These are phyloP conservation scores for Chaenogobius annularis DNA, from an alignment of 2,113 vertebrate genomes.

Conservation along the genomic window DNA sequence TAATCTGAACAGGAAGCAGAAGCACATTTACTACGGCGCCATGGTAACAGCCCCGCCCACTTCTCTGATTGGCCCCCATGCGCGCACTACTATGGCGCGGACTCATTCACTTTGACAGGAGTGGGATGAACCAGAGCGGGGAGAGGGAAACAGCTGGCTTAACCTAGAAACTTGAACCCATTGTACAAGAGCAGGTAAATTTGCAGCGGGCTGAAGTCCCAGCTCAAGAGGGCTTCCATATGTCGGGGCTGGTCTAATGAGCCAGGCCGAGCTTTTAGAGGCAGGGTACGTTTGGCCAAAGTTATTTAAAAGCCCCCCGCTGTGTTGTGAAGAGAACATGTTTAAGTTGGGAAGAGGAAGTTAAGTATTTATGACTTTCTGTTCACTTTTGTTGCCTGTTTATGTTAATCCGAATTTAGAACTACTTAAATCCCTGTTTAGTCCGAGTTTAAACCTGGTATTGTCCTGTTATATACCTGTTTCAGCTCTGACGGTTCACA, in stretches of 20 bases:
- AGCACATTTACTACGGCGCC: slow-evolving; percentile 30
- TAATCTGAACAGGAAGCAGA: slow-evolving; percentile 23
- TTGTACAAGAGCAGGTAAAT: slow-evolving; percentile 7
- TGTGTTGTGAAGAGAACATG: slow-evolving; percentile 30
- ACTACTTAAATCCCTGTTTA: not conserved
- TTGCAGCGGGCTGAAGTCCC: slow-evolving; percentile 13
- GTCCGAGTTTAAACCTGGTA: not conserved
- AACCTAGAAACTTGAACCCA: slow-evolving; percentile 30
- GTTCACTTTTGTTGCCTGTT: not conserved
- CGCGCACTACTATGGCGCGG: slow-evolving; percentile 32
- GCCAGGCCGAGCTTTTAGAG: slow-evolving; percentile 29
- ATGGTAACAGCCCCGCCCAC: slow-evolving; percentile 53
- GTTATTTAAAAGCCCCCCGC: slow-evolving; percentile 26
- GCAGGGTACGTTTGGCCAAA: slow-evolving; percentile 26
- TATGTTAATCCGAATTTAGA: not conserved
- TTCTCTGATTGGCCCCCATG: slow-evolving; percentile 32
- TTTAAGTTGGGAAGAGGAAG: slow-evolving; percentile 28
- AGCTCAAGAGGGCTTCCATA: slow-evolving; percentile 21
- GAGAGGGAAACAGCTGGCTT: slow-evolving; percentile 41
- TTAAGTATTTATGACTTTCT: not conserved
- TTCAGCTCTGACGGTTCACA: too few species aligned
- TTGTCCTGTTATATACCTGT: not conserved
- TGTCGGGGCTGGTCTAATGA: slow-evolving; percentile 41
- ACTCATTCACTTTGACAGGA: slow-evolving; percentile 50
- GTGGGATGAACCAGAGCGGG: slow-evolving; percentile 51